phyloP scores from a whole-genome alignment of 2,113 vertebrate species.

The Clarias gariepinus region DNA sequence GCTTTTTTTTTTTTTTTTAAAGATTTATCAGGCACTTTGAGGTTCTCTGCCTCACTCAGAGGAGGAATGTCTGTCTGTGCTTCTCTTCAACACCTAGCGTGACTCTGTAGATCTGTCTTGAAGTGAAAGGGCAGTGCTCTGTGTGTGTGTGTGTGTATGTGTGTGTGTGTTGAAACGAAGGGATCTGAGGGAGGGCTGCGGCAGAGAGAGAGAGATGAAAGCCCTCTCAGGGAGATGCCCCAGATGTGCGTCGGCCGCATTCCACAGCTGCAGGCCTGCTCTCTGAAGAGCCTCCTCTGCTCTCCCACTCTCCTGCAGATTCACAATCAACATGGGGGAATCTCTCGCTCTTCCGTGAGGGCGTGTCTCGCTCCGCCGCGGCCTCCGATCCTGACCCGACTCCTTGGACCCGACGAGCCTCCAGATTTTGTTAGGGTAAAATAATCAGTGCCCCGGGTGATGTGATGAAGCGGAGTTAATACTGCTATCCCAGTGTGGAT shows the following conservation, averaged over 20 bases:
- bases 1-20: not conserved
- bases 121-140: conserved; percentile 44
- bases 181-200: conserved; percentile 46
- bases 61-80: conserved; percentile 51
- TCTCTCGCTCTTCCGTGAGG: conserved; percentile 49
- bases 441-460: not conserved
- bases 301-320: conserved; percentile 56
- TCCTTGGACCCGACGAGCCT: conserved; percentile 26
- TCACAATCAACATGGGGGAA: conserved; percentile 59
- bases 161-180: conserved; percentile 35
- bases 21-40: conserved; percentile 47
- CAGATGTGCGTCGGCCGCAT: conserved; percentile 57
- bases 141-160: conserved; percentile 16
- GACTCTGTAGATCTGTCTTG: conserved; percentile 40
- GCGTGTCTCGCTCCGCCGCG: conserved; percentile 30
- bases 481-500: not conserved
- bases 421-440: not conserved
- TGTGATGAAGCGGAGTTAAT: no score
- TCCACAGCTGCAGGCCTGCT: conserved; percentile 56
- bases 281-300: conserved; percentile 54
- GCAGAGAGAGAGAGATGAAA: conserved; percentile 50
- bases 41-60: conserved; percentile 40
- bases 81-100: conserved; percentile 50
- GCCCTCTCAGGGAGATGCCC: conserved; percentile 52
- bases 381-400: conserved; percentile 37